Base-by-base conservation (phyloP, 2,113 vertebrate genomes). In the Triplophysa rosa region DNA sequence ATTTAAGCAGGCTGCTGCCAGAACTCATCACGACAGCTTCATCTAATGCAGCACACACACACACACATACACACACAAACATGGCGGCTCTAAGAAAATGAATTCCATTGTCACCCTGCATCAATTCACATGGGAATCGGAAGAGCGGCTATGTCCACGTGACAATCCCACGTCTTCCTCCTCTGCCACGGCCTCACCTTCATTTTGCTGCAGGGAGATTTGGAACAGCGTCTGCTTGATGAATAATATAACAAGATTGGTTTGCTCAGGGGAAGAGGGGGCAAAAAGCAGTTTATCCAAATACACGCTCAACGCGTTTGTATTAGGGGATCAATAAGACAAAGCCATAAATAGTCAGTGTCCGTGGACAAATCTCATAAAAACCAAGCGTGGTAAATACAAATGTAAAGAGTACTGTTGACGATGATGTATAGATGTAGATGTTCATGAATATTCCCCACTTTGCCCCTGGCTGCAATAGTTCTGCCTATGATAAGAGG, bases 21-120 rank as follows among this genome's bases (percentile, higher is more conserved):
- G 82, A 75, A 49, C 81, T 88, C 85, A 89, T 90, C 90, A 90
- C 81, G 56, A 85, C 79, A 83, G 68, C 80, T 59, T 74, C 65
- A 67, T 85, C 69, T 70, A 47, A 65, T 47, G 78, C 29, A 29
- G 29, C 33, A 84, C 61, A 58, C 65, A 84, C 78, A 76, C 76
- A 78, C 68, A 67, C 45, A 79, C 80, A 75, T 58, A 47, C 63
- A 81, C 54, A 82, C 24, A 66, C 68, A 29, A 58, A 79, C 8
- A 58, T 33, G 78, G 47, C 54, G 40, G 68, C 24, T 79, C 74
- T 79, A 83, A 72, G 74, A 82, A 83, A 86, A 86, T 86, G 24
- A 69, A 87, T 80, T 84, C 78, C 69, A 79, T 82, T 86, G 86
- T 84, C 86, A 85, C 71, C 77, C 73, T 66, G 75, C 78, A 13